phyloP scores from a whole-genome alignment of 2,888 invertebrate genomes.

The Tetragnatha montana region DNA sequence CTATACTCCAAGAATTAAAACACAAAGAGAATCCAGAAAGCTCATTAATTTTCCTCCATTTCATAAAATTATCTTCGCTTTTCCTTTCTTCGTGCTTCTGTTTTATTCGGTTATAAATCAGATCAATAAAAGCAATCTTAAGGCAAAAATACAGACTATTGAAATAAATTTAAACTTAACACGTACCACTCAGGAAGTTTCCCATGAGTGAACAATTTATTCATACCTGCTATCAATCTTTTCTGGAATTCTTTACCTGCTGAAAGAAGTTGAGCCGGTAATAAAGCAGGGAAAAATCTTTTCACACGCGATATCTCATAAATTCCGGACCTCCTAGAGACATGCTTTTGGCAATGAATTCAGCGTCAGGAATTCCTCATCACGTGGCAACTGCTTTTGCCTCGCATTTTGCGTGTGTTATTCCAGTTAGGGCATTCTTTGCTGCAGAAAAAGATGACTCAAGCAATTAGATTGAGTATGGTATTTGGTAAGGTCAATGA shows the following conservation, averaged over 20 bases:
- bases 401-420: background rate
- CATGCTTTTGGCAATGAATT: constrained; percentile 6
- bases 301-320: constrained; percentile 4
- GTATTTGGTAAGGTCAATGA: background rate
- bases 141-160: background rate
- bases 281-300: constrained; percentile 8
- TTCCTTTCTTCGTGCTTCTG: too few relatives aligned
- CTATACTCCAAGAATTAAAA: too few relatives aligned
- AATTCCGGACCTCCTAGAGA: constrained; percentile 29
- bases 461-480: background rate
- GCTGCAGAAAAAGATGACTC: background rate
- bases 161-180: constrained; percentile 17
- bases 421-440: constrained; percentile 17
- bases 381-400: background rate
- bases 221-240: constrained; percentile 33
- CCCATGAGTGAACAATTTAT: constrained; percentile 14
- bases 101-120: background rate
- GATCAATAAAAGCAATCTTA: background rate
- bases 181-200: constrained; percentile 18
- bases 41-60: too few relatives aligned
- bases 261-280: constrained; percentile 7
- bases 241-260: constrained; percentile 18
- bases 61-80: too few relatives aligned
- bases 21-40: too few relatives aligned
- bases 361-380: background rate